phyloP scores from a whole-genome alignment of 2,888 invertebrate species.

The Patella pellucida region DNA sequence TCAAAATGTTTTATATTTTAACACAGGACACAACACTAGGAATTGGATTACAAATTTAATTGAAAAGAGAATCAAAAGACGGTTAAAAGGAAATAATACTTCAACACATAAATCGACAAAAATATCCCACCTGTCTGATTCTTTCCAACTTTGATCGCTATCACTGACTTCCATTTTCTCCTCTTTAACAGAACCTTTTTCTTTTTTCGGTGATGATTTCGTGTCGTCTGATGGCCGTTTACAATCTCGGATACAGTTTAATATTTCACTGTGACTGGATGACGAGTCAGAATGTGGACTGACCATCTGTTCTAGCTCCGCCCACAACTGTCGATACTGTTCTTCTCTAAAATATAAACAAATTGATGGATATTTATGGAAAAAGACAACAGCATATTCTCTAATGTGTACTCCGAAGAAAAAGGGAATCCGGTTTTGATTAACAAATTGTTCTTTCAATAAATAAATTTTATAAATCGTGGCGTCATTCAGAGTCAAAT shows the following conservation, averaged over 20 bases:
- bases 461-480: too few species aligned
- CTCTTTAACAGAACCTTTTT: constrained; percentile 40
- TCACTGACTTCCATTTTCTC: constrained; percentile 47
- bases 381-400: too few species aligned
- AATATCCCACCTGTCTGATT: constrained; percentile 60
- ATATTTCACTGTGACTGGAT: constrained; percentile 77
- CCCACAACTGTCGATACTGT: constrained; percentile 91
- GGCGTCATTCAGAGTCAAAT: too few species aligned
- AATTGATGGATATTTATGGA: background rate
- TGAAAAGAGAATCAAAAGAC: too few species aligned
- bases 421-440: too few species aligned
- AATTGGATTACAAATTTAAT: too few species aligned
- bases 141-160: constrained; percentile 63
- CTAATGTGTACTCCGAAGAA: too few species aligned
- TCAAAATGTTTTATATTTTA: too few species aligned
- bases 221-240: constrained; percentile 76
- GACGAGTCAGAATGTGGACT: constrained; percentile 82
- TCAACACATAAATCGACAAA: background rate
- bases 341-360: constrained; percentile 77
- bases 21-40: too few species aligned
- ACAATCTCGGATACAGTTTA: constrained; percentile 80
- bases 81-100: too few species aligned
- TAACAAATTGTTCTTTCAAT: too few species aligned
- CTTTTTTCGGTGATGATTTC: constrained; percentile 37
- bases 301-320: constrained; percentile 87